Evolutionary conservation across 1,140 invertebrate species (phyloP), one percentile per base, ranked within the genome.

Genomic region (Heterodera schachtii): DNA sequence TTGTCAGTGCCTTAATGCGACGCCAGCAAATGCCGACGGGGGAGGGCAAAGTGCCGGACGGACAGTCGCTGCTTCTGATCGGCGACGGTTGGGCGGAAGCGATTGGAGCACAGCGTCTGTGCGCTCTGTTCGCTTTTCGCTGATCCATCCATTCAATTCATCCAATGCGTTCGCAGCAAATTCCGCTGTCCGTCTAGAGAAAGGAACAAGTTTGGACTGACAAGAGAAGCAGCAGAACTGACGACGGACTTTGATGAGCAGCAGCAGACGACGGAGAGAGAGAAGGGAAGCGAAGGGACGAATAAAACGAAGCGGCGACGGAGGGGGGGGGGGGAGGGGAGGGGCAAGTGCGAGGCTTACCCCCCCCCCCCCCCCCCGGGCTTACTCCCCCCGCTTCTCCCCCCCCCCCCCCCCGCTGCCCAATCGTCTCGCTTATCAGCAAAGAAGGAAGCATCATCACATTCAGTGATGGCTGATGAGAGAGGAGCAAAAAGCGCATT

Each of bases 401-500:
- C 19, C 41, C 67, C 67, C 67, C 67, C 41, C 67, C 41, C 41
- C 67, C 67, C 67, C 31, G 31, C 31, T 31, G 8, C 44, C 69
- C 21, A 60, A 60, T 60, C 57, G 16, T 60, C 69, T 46, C 69
- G 69, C 69, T 71, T 71, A 71, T 71, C 69, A 71, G 69, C 44
- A n/a, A 11, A 71, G 69, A 19, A 19, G 16, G 16, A 71, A 31
- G 19, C 13, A 19, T 5, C 13, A 60, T 11, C 57, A 60, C 57
- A 60, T 60, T 60, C 57, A 60, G 57, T 60, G 31, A 71, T 71
- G 31, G 44, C 69, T 46, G 69, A 9, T 13, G 21, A 9, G 69
- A 71, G 44, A 71, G 69, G 69, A 71, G 69, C 69, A 71, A 71
- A 71, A 60, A 60, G 57, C 57, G 6, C 57, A 60, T 60, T 60